Base-by-base conservation (phyloP, 2,888 invertebrate genomes). In the Tetanocera ferruginea region DNA sequence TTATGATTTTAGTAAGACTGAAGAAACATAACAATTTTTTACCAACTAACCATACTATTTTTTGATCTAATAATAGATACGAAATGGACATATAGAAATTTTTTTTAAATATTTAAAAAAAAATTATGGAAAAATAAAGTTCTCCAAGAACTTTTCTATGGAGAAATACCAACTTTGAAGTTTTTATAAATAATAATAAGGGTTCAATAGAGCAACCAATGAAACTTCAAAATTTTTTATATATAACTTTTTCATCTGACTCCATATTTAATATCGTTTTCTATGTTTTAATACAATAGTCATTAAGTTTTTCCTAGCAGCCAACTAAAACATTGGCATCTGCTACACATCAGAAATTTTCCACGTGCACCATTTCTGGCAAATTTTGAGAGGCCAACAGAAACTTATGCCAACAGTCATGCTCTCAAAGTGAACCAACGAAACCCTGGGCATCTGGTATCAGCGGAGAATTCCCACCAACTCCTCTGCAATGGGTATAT, bases 371-470 rank as follows among this genome's bases (percentile, higher is more conserved):
- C 55, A 19, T 19, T n/a, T 19, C 5, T 19, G 8, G 8, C 5
- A 5, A 23, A 55, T n/a, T 19, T 6, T 19, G 23, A 5, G 19
- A 19, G 19, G 19, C 55, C 55, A 55, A 55, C 55, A 23, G 6
- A 17, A 55, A 3, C 11, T 5, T 19, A 2, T 9, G 6, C 19
- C n/a, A 19, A 2, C 19, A 55, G 23, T 19, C 55, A 19, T 23
- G 6, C 19, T 1, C 31, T 37, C 34, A 2, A 55, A 34, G 19
- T 9, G 31, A 55, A n/a, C 71, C 71, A 71, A 71, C 71, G 71
- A 71, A 71, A 71, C 19, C 3, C 55, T 17, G 31, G 52, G 23
- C 71, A 71, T 55, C 71, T 71, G 70, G 52, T 70, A 19, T 31
- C 31, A 17, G 6, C 28, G 6, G 28, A 25, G 52, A 52, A 17